Evolutionary conservation across 2,797 vertebrate genomes (phyloP), one percentile per base, ranked within the genome.

Genomic region (Pangasius djambal): DNA sequence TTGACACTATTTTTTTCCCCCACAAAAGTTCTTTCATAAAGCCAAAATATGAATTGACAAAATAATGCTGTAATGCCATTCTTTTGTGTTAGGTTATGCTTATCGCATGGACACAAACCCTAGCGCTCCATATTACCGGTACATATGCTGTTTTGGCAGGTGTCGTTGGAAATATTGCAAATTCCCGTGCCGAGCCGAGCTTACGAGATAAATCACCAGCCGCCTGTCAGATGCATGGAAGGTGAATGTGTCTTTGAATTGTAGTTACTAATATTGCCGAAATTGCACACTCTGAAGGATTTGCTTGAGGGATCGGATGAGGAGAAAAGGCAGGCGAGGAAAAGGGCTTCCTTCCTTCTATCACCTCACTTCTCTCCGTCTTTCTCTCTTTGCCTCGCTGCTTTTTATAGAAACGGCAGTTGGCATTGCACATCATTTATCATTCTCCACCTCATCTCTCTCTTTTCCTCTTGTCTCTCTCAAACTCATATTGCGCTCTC

Each of bases 401-500:
- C 90, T 91, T 90, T 91, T 92, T 91, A 92, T 92, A 91, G 90
- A 92, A 91, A 86, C 90, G 86, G 81, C 88, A 87, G 89, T 90
- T 92, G 89, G 89, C 89, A 92, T 90, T 88, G 89, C 92, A 92
- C 90, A 87, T 92, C 91, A 91, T 91, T 92, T 92, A 90, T 91
- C 90, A 90, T 91, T 89, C 92, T 87, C 88, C 88, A 90, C 91
- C 91, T 90, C 91, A 90, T 90, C 88, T 92, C 90, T 88, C 74
- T 89, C 88, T 18, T 13, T 40, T 79, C 31, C 86, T 89, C 89
- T 87, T 90, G 88, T 87, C 89, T 91, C n/a, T 81, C 50, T 57
- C 52, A 78, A 78, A 57, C 52, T 57, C n/a, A 55, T 81, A 81
- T 57, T 81, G n/a, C 52, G 57, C n/a, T 79, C 50, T 79, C 79